A percentile compares a stretch with the other conserved stretches of the same genome.
Conservation (phyloP, 2,888 invertebrate species). For the Polietes domitor region DNA sequence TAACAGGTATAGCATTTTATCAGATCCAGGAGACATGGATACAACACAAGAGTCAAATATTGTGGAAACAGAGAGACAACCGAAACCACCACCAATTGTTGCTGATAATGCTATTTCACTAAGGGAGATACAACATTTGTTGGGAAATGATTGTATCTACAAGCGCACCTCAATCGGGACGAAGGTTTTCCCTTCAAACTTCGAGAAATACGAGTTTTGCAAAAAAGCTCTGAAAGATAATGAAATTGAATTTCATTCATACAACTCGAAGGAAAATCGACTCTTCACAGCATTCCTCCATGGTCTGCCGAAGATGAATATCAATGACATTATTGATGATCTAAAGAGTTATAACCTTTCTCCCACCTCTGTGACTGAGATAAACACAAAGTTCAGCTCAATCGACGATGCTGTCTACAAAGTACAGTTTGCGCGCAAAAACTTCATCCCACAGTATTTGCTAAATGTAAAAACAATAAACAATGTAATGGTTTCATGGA, state of each 20-base stretch:
- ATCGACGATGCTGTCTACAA: too few species aligned
- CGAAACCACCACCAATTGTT: conserved; percentile 10
- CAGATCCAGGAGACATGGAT: neutral
- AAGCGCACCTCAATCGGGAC: too few species aligned
- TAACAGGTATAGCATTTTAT: neutral
- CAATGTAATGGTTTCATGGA: conserved; percentile 32
- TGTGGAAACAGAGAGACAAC: neutral
- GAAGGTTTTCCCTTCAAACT: neutral
- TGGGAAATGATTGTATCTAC: conserved; percentile 10
- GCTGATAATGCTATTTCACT: neutral
- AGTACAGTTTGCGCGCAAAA: too few species aligned
- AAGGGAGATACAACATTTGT: neutral
- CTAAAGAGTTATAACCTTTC: neutral
- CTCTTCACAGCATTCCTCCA: neutral
- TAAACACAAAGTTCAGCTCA: conserved; percentile 6
- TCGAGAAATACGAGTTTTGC: neutral
- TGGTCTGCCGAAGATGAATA: too few species aligned
- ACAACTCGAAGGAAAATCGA: too few species aligned
- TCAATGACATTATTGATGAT: neutral
- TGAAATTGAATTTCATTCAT: neutral
- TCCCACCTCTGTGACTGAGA: neutral
- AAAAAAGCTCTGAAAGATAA: conserved; percentile 1
- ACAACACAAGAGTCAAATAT: neutral
- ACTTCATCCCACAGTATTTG: conserved; percentile 1
- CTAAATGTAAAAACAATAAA: conserved; percentile 19